Evolutionary conservation across 2,797 vertebrate species (phyloP), one percentile per base, ranked within the genome.

Genomic region (Galaxias olidus): DNA sequence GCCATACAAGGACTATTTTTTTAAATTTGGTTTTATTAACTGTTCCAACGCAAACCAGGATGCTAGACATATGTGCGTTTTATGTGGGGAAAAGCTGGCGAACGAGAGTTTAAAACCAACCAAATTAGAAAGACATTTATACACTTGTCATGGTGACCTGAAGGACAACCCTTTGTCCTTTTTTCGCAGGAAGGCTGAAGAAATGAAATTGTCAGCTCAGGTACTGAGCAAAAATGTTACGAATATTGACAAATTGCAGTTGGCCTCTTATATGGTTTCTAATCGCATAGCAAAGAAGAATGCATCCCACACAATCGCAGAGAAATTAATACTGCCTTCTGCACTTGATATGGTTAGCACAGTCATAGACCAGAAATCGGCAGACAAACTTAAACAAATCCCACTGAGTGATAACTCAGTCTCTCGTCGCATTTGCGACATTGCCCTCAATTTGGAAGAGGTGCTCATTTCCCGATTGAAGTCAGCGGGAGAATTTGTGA

Each of bases 11-110:
- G n/a, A n/a, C n/a, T n/a, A n/a, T 61, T 61, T 61, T 47, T 49
- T 48, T 74, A 63, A 51, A 20, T 63, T n/a, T 63, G 47, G 48
- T 15, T 63, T 63, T 52, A 30, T 63, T 7, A 63, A 63, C 42
- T 63, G 48, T 52, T 20, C 48, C 14, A 41, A 41, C 43, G 9
- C 61, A 9, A 52, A 41, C 40, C 61, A 63, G 47, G 61, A 52
- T 42, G 48, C 61, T 51, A 42, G 50, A 15, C 61, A 47, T 8
- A 52, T 53, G 49, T 63, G 61, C 52, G 61, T 63, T n/a, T 41
- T 52, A 8, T 63, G 61, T n/a, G 42, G 50, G 5, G 8, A 63
- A 41, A 63, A 50, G 52, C 61, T 52, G 15, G 48, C 61, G 8
- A 63, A 63, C 40, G 30, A 62, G 47, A 52, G 50, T 63, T 11